Base-by-base conservation (phyloP, 2,797 vertebrate genomes). In the Pseudochromis fuscus region DNA sequence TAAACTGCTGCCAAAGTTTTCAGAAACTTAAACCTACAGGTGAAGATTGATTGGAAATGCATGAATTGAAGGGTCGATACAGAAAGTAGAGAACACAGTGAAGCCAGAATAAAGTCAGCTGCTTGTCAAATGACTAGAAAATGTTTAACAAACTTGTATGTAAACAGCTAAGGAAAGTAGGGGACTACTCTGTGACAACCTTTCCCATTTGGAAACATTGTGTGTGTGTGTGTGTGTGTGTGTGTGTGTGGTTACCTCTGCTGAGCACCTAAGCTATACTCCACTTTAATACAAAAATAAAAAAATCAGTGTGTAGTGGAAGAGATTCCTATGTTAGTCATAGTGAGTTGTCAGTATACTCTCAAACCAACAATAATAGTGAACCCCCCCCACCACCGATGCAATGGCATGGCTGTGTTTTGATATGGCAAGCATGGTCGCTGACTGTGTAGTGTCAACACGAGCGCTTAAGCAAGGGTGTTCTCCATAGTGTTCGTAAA, bases 321-420 rank as follows among this genome's bases (percentile, higher is more conserved):
- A 44, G 24, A 38, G 7, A 67, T 52, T 67, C 40, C 35, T 3
- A 31, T 51, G 64, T 78, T 16, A 67, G 21, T 64, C 23, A 23
- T 4, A 3, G 18, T 38, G 25, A 59, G 50, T 52, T 40, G 48
- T 72, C 64, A 72, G 62, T 35, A 64, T 82, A 83, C 66, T 49
- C 73, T 45, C 18, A 15, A 72, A 72, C 57, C 62, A 74, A 67
- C 55, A 67, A 25, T 59, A 67, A 49, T 27, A 21, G 35, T 30
- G 50, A 33, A 44, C 37, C 73, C 40, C 81, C 71, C 67, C 84
- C 37, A 72, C 40, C 81, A 71, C 67, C 84, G 73, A 83, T 37
- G 77, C 83, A 88, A 76, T 55, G 75, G 65, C 77, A 46, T 67
- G 79, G 69, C 80, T 72, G 48, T 92, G 89, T 94, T 94, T 90